Percentiles rank a stretch among this genome's conserved stretches.
These are phyloP conservation scores for Falco novaeseelandiae DNA, from an alignment of 2,797 vertebrate genomes.

Conservation along the genomic window DNA sequence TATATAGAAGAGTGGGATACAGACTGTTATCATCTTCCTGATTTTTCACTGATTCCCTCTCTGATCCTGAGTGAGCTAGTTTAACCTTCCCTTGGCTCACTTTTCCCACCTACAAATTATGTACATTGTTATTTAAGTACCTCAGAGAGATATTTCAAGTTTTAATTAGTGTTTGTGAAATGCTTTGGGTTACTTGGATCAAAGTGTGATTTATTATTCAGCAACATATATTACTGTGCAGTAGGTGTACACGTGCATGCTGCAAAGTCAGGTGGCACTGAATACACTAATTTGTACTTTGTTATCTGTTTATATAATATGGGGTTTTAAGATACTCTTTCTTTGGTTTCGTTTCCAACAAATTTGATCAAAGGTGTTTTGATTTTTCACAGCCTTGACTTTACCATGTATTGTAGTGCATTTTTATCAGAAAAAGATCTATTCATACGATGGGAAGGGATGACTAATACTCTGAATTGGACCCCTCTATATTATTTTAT, in stretches of 20 bases:
- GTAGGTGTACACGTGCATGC: not conserved
- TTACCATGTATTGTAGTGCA: not conserved
- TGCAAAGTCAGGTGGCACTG: not conserved
- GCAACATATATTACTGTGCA: not conserved
- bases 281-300: not conserved
- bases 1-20: not conserved
- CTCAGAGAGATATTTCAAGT: slow-evolving; percentile 47
- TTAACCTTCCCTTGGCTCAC: slow-evolving; percentile 30
- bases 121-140: slow-evolving; percentile 51
- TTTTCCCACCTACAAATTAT: slow-evolving; percentile 49
- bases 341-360: not conserved
- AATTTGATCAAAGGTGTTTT: not conserved
- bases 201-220: slow-evolving; percentile 53
- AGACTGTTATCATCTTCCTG: not conserved
- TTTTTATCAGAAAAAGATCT: not conserved
- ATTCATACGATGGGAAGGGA: not conserved
- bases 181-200: slow-evolving; percentile 53
- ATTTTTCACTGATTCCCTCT: not conserved
- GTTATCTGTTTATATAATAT: not conserved
- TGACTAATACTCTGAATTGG: not conserved
- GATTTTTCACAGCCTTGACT: not conserved
- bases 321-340: not conserved
- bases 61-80: not conserved
- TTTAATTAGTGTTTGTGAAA: slow-evolving; percentile 63
- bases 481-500: not conserved